Evolutionary conservation across 64 coral and sea anemone genomes (phyloP).

Genomic region (Montipora sp.): DNA sequence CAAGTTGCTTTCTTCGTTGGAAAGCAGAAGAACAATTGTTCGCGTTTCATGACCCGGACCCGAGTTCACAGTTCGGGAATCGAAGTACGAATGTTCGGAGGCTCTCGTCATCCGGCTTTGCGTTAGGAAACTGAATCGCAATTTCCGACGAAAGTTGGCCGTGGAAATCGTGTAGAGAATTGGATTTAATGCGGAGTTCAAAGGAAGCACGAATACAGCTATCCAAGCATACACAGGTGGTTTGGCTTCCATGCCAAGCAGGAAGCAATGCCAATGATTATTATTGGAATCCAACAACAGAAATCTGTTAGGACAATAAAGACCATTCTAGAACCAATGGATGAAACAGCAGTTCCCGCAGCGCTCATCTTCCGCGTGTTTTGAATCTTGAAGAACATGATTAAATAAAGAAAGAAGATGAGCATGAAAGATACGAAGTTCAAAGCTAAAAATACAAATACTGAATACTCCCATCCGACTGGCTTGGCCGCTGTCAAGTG

Average conservation of each 20-base stretch:
- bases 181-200: conserved; percentile 91
- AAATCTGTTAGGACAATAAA: conserved; percentile 94
- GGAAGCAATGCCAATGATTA: conserved; percentile 88
- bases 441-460: conserved; percentile 84
- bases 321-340: conserved; percentile 85
- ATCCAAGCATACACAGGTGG: conserved; percentile 89
- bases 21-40: not conserved
- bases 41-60: not conserved
- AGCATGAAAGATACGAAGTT: conserved; percentile 80
- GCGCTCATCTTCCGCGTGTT: conserved; percentile 61
- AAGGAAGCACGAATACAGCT: conserved; percentile 84
- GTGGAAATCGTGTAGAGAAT: conserved; percentile 91
- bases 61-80: not conserved
- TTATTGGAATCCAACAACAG: conserved; percentile 92
- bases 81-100: not conserved
- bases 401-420: conserved; percentile 78
- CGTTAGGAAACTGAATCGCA: conserved; percentile 30
- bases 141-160: conserved; percentile 84
- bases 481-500: conserved; percentile 85
- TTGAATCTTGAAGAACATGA: conserved; percentile 87
- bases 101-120: not conserved
- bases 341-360: conserved; percentile 33
- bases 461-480: conserved; percentile 87
- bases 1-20: conserved; percentile 1
- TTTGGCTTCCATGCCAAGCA: conserved; percentile 73